Conservation (phyloP, 2,113 vertebrate genomes). For the Melierax canorus region DNA sequence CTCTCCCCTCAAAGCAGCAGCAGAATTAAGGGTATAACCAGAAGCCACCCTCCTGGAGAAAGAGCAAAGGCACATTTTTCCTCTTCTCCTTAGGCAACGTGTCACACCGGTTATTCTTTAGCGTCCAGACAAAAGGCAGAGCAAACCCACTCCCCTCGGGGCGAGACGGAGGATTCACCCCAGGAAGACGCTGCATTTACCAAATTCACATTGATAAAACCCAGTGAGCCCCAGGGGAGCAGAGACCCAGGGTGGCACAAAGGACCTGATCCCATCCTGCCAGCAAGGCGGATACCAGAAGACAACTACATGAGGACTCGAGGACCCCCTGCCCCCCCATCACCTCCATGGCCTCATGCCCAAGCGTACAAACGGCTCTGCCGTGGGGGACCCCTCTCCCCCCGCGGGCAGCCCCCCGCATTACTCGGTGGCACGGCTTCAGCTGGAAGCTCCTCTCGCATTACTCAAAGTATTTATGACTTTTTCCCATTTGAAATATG, state of each 20-base stretch:
- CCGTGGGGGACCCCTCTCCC: neutral
- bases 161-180: accelerated
- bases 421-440: neutral
- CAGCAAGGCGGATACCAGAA: neutral
- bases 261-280: neutral
- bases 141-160: accelerated
- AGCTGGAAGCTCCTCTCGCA: conserved; percentile 16
- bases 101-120: accelerated
- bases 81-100: accelerated
- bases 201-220: neutral
- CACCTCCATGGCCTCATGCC: accelerated
- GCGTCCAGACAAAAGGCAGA: neutral
- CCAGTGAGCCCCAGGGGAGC: neutral
- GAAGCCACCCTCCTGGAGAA: neutral
- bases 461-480: conserved; percentile 45
- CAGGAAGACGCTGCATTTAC: neutral
- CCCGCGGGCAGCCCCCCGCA: neutral
- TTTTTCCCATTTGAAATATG: conserved; percentile 28
- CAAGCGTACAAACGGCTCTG: accelerated
- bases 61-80: neutral
- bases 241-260: neutral
- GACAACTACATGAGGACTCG: accelerated
- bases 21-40: neutral
- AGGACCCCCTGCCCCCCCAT: neutral
- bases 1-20: neutral